Evolutionary conservation across 2,113 vertebrate genomes (phyloP), one percentile per base, ranked within the genome.

Genomic region (Ivindomyrus marchei): DNA sequence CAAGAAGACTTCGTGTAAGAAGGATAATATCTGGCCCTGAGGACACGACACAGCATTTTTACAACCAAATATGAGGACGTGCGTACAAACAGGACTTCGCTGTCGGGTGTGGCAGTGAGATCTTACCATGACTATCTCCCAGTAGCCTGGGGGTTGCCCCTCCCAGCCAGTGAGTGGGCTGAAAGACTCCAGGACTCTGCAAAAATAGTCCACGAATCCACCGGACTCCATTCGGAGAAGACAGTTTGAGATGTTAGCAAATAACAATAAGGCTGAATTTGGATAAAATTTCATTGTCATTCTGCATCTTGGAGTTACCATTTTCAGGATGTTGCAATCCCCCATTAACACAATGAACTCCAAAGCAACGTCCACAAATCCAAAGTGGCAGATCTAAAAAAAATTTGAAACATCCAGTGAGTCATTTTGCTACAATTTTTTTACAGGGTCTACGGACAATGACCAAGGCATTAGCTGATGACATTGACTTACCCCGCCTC

Each of bases 101-200:
- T n/a, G 56, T 24, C 19, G 4, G 21, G 56, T 1, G 21, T 0
- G 7, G 21, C 17, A n/a, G 17, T 27, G 62, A 27, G 62, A 66
- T 66, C 1, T 66, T 66, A 66, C 62, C n/a, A 27, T 66, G 62
- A 27, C 2, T 27, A n/a, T n/a, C 7, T 27, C 1, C 62, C 9
- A 66, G n/a, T 6, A 2, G 24, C 3, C n/a, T 0, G 4, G 1
- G 17, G 19, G 0, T 27, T n/a, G 2, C n/a, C n/a, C n/a, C 8
- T 66, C 0, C 62, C n/a, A 27, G 2, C 62, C 62, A 66, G 2
- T 0, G 7, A 66, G 62, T 1, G 10, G 62, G 7, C 9, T 27
- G n/a, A 66, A n/a, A 10, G n/a, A 70, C 62, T 70, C 24, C 10
- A 70, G 62, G 8, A 27, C 21, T 11, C 21, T 27, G 24, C 0